Base-by-base conservation (phyloP, 1,140 invertebrate genomes). In the Trichonephila clavipes region DNA sequence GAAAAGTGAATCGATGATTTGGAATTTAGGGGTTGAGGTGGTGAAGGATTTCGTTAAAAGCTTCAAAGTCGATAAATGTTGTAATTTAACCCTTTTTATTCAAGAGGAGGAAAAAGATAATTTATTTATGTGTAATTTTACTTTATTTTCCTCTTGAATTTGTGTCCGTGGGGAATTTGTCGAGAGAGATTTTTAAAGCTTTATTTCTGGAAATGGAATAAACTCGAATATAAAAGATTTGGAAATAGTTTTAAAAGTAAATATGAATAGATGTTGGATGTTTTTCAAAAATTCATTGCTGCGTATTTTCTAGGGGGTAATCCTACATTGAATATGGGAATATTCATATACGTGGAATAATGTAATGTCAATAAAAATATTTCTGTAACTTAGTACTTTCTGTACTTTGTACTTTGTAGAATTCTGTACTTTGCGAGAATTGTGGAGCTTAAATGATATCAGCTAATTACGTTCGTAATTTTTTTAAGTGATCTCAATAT, bases 61-160 rank as follows among this genome's bases (percentile, higher is more conserved):
- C 72, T 34, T 14, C 72, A 19, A 34, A 18, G 72, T 77, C 28
- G 72, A 40, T 77, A 77, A 77, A 34, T 16, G 72, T 34, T 77
- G 72, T 77, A 34, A 40, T 77, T 77, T 77, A 77, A 77, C 72
- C 72, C 72, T 77, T 77, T 28, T 77, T 77, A 18, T 16, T 19
- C 72, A 16, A 18, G 34, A 77, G 34, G 72, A 34, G 28, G 34
- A 40, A 14, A 77, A 40, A 77, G 1, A 69, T 69, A 69, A 69
- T 69, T 69, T 69, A 69, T 69, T 69, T 69, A 69, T 69, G 66
- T 24, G n/a, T 69, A 69, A 69, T 69, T 69, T 69, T 69, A 19
- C n/a, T 10, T 10, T 24, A 21, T 69, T 24, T n/a, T 21, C 24
- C n/a, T 21, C 21, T 24, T 24, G 14, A 8, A n/a, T 24, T 69